These are phyloP conservation scores for Nowickia ferox DNA, from an alignment of 2,888 invertebrate species.

Conservation along the genomic window DNA sequence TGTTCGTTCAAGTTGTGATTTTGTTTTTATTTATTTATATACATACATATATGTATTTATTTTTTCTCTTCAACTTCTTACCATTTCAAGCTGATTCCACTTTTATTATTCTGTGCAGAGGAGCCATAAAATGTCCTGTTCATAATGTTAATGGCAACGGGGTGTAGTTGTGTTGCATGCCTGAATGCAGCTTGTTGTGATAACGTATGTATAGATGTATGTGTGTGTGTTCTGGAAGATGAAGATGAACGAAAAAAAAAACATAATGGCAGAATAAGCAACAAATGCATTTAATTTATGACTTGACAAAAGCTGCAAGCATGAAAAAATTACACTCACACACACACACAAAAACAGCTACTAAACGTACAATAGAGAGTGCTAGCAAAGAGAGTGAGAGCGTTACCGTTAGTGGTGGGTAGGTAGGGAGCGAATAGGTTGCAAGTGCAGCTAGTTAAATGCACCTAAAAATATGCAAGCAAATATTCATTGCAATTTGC, in stretches of 20 bases:
- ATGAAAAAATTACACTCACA: slow-evolving; percentile 19
- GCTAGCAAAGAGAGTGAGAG: not conserved
- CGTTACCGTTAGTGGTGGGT: too few species aligned
- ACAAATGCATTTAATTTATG: slow-evolving; percentile 71
- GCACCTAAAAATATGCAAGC: slow-evolving; percentile 62
- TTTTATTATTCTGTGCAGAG: slow-evolving; percentile 15
- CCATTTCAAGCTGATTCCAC: slow-evolving; percentile 20
- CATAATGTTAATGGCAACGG: slow-evolving; percentile 50
- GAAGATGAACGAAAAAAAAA: not conserved
- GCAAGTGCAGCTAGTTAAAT: slow-evolving; percentile 24
- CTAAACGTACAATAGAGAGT: not conserved
- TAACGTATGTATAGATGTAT: slow-evolving; percentile 55
- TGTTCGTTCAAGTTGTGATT: slow-evolving; percentile 57
- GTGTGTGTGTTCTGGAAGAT: not conserved
- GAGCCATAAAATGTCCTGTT: slow-evolving; percentile 55
- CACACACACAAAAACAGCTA: not conserved
- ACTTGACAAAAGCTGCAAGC: slow-evolving; percentile 64
- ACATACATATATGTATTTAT: not conserved
- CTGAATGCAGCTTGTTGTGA: slow-evolving; percentile 67
- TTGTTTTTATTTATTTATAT: slow-evolving; percentile 48
- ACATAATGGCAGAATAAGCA: slow-evolving; percentile 24
- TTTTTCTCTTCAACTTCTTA: slow-evolving; percentile 15
- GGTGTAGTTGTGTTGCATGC: slow-evolving; percentile 52
- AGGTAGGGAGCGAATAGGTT: not conserved
- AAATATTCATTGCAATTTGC: slow-evolving; percentile 61